Conservation (phyloP, 2,113 vertebrate species). For the Notiomystis cincta region DNA sequence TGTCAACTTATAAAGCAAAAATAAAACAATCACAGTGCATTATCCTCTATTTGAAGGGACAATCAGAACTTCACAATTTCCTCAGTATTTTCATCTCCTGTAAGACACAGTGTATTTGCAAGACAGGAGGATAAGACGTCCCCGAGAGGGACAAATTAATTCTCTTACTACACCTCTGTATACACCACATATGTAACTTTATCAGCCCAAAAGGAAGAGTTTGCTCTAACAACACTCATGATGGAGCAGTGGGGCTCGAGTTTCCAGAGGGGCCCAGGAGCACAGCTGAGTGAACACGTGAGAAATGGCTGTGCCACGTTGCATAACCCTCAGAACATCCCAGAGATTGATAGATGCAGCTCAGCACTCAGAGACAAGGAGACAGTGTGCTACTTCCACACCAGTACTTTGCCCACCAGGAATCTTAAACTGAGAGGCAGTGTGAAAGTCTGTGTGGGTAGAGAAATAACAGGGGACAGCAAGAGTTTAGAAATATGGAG, state of each 20-base stretch:
- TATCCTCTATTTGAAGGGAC: neutral
- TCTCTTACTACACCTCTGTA: neutral
- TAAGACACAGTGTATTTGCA: neutral
- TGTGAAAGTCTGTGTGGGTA: slow-evolving; percentile 65
- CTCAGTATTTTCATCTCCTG: neutral
- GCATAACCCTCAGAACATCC: slow-evolving; percentile 4
- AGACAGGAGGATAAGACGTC: neutral
- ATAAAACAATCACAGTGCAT: neutral
- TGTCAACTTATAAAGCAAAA: neutral
- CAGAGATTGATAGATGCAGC: neutral
- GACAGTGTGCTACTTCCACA: slow-evolving; percentile 53
- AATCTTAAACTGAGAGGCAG: slow-evolving; percentile 60
- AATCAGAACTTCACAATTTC: neutral
- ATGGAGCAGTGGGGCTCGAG: neutral
- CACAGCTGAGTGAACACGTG: neutral
- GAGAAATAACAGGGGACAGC: slow-evolving; percentile 66
- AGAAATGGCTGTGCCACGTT: neutral
- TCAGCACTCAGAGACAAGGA: slow-evolving; percentile 14
- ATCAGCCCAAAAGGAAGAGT: neutral
- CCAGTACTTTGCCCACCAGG: slow-evolving; percentile 58
- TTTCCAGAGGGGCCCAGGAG: neutral
- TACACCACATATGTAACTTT: neutral
- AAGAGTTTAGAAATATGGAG: slow-evolving; percentile 57
- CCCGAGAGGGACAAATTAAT: neutral
- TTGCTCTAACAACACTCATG: neutral